Base-by-base conservation (phyloP, 2,888 invertebrate genomes). In the Girardia tigrina region DNA sequence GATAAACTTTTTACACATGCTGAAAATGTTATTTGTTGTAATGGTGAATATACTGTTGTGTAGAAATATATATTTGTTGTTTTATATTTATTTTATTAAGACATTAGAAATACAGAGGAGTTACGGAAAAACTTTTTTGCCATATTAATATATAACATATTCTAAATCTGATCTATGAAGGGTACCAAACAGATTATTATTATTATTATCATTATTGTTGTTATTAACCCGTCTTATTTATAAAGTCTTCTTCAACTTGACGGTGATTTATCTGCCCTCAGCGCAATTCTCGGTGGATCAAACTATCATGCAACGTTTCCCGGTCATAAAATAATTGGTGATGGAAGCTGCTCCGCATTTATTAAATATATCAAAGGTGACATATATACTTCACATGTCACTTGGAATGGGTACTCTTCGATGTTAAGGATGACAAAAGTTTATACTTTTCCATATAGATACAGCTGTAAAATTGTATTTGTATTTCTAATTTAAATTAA, bases 371-470 rank as follows among this genome's bases (percentile, higher is more conserved):
- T 88, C 71, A 87, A 88, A 0, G 87, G 86, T 78, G 84, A 86
- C 79, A 81, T 92, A 29, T 89, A 88, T 78, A 87, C 90, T 23
- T 89, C 90, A 0, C 92, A 93, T 81, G 90, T 90, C 80, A 89
- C 90, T 1, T 91, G 90, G 83, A 89, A 88, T 81, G 89, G 89
- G 78, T 92, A 90, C 81, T 87, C 88, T 29, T 88, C 88, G 78
- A 93, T 93, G 92, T 86, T 91, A 77, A 87, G 91, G 76, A 88
- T 92, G 36, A 86, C 91, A 80, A 93, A 93, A 83, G 88, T 89
- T 76, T 93, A 93, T 85, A 89, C 89, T 80, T 88, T 94, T 74
- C 88, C 88, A 77, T 91, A 71, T 23, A 4, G 29, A 71, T 6
- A 26, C 27, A n/a, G 27, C 23, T 27, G 71, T 71, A 71, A 28